Conservation (phyloP, 2,888 invertebrate genomes). For the Nephrocerus scutellatus region DNA sequence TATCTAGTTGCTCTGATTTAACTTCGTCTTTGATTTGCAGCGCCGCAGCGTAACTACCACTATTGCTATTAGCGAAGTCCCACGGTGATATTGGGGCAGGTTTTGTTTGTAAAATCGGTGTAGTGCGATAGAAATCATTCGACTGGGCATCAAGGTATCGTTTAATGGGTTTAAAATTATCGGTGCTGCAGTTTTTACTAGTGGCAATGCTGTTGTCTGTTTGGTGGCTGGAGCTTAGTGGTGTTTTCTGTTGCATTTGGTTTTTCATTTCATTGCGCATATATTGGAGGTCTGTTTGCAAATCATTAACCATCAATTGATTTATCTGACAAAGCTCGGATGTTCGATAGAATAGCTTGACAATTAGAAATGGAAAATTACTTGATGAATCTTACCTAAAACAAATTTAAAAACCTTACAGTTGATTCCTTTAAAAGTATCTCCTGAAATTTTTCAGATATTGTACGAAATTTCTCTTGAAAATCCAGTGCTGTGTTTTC, state of each 20-base stretch:
- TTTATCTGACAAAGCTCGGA: constrained; percentile 73
- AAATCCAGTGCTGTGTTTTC: constrained; percentile 62
- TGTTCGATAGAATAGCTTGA: constrained; percentile 50
- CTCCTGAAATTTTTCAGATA: constrained; percentile 68
- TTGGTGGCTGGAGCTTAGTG: too few species aligned
- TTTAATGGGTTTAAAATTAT: constrained; percentile 23
- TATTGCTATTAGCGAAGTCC: constrained; percentile 16
- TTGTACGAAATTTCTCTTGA: constrained; percentile 60
- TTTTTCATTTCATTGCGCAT: constrained; percentile 50
- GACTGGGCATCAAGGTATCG: constrained; percentile 24
- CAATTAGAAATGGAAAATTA: not conserved
- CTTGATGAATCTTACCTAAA: not conserved
- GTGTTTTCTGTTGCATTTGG: constrained; percentile 18
- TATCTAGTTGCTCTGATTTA: constrained; percentile 36
- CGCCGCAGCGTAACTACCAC: constrained; percentile 10
- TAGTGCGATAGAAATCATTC: constrained; percentile 20
- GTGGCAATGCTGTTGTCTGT: constrained; percentile 18
- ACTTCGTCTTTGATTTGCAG: constrained; percentile 33
- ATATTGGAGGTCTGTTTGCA: constrained; percentile 58
- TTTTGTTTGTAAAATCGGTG: constrained; percentile 17
- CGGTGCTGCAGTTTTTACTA: constrained; percentile 17
- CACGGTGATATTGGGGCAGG: constrained; percentile 11
- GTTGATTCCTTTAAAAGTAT: constrained; percentile 70
- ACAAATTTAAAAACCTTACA: constrained; percentile 56
- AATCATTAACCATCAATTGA: constrained; percentile 65